Conservation (phyloP, 2,797 vertebrate genomes). For the Brachyrhaphis roseni region DNA sequence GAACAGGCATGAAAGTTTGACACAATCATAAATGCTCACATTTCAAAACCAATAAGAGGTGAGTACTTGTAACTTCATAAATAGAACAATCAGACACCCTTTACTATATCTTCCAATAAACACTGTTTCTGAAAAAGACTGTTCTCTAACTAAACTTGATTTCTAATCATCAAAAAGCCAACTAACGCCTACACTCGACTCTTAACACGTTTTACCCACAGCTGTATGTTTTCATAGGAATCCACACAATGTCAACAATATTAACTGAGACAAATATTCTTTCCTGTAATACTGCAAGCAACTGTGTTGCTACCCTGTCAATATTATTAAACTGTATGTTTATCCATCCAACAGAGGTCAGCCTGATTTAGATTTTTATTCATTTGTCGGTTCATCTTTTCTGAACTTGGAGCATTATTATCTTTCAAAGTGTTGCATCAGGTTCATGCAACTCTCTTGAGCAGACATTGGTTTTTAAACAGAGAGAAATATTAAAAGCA, state of each 20-base stretch:
- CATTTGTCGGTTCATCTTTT: constrained; percentile 66
- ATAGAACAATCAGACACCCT: not conserved
- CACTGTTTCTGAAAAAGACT: not conserved
- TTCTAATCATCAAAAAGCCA: not conserved
- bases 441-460: constrained; percentile 62
- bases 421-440: constrained; percentile 80
- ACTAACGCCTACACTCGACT: not conserved
- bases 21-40: not conserved
- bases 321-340: constrained; percentile 41
- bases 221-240: not conserved
- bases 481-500: constrained; percentile 73
- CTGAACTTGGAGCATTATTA: constrained; percentile 52
- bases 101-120: not conserved
- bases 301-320: constrained; percentile 28
- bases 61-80: not conserved
- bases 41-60: not conserved
- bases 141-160: not conserved
- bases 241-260: not conserved
- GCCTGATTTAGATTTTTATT: constrained; percentile 59
- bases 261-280: not conserved
- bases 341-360: constrained; percentile 50
- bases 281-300: not conserved
- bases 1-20: not conserved
- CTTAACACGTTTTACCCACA: not conserved
- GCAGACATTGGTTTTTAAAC: constrained; percentile 67